Evolutionary conservation across 2,888 invertebrate genomes (phyloP).

Genomic region (Crioceris asparagi): DNA sequence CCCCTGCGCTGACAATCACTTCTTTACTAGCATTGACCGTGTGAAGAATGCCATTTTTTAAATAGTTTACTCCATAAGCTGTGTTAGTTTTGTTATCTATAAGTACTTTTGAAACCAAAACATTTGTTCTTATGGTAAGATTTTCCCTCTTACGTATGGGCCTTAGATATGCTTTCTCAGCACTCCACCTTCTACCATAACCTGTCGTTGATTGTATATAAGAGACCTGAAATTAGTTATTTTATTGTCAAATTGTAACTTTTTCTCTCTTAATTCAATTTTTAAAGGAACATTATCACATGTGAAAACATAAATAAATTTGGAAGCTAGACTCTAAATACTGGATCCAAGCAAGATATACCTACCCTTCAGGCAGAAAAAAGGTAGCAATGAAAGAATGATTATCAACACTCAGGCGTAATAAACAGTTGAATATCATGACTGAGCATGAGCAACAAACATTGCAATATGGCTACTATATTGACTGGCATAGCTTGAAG

Average conservation of each 20-base stretch:
- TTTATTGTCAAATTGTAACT: not conserved
- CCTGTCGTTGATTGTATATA: constrained; percentile 51
- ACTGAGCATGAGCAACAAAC: too few relatives aligned
- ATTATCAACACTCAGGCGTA: too few relatives aligned
- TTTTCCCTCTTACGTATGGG: constrained; percentile 50
- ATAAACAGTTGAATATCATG: too few relatives aligned
- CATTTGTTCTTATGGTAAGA: constrained; percentile 52
- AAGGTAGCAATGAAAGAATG: too few relatives aligned
- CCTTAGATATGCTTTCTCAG: constrained; percentile 54
- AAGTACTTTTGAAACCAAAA: constrained; percentile 53
- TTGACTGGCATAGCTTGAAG: too few relatives aligned
- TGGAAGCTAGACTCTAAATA: too few relatives aligned
- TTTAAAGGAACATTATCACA: too few relatives aligned
- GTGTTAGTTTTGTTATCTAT: constrained; percentile 50
- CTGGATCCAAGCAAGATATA: too few relatives aligned
- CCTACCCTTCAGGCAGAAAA: too few relatives aligned
- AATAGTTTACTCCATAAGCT: constrained; percentile 59
- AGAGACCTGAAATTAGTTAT: constrained; percentile 20
- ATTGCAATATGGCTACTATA: too few relatives aligned
- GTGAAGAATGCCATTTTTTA: constrained; percentile 39
- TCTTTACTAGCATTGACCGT: constrained; percentile 57
- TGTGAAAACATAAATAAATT: too few relatives aligned
- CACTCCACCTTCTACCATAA: constrained; percentile 53
- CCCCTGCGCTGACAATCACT: constrained; percentile 78
- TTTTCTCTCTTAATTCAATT: too few relatives aligned